A percentile compares a stretch with the other conserved stretches of the same genome.
Evolutionary conservation across 2,113 vertebrate species (phyloP).

Genomic region (Rhizomys pruinosus): DNA sequence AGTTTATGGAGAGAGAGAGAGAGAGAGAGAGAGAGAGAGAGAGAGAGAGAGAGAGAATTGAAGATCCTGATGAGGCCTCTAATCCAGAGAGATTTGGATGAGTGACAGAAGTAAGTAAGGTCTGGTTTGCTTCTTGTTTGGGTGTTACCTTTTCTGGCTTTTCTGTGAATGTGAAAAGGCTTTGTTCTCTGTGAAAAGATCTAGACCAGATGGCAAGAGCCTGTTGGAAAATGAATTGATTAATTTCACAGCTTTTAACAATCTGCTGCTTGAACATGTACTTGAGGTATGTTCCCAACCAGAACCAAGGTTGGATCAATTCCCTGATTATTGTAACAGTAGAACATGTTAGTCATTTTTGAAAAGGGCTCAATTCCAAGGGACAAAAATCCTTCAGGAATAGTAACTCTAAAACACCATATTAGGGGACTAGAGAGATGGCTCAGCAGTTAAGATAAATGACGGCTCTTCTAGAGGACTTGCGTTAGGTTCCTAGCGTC

Average conservation of each 20-base stretch:
- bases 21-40: not conserved
- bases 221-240: conserved; percentile 25
- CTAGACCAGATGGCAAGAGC: conserved; percentile 21
- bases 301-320: conserved; percentile 23
- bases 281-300: not conserved
- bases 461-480: too few species aligned
- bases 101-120: conserved; percentile 24
- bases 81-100: not conserved
- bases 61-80: not conserved
- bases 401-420: not conserved
- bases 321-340: conserved; percentile 9
- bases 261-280: conserved; percentile 40
- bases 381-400: conserved; percentile 16
- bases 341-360: conserved; percentile 5
- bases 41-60: not conserved
- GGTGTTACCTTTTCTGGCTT: conserved; percentile 16
- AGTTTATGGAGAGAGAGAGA: not conserved
- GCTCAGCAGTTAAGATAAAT: too few species aligned
- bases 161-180: conserved; percentile 30
- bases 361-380: not conserved
- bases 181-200: conserved; percentile 55
- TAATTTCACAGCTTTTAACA: conserved; percentile 38
- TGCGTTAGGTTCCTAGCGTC: too few species aligned
- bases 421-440: too few species aligned
- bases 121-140: not conserved